A percentile compares a stretch with the other conserved stretches of the same genome.
Evolutionary conservation across 2,113 vertebrate species (phyloP).

Genomic region (Nibea albiflora): DNA sequence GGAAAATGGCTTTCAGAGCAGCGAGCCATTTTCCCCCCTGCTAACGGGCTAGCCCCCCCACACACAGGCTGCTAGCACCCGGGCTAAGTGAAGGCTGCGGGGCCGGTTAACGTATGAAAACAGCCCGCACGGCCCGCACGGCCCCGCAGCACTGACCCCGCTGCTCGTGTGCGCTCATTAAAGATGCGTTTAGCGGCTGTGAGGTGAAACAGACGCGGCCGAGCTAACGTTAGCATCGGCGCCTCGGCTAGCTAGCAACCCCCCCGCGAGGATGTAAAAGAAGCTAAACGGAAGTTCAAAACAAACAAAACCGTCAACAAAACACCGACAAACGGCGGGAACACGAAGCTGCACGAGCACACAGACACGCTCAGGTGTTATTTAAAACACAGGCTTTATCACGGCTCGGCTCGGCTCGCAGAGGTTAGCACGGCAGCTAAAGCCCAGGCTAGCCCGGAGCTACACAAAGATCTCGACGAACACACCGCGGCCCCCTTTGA

Average conservation of each 20-base stretch:
- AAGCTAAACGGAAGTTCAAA: constrained; percentile 41
- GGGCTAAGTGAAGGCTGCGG: too few species aligned
- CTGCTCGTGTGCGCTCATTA: too few species aligned
- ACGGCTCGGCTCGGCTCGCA: background rate
- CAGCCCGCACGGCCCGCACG: background rate
- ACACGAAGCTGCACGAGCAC: background rate
- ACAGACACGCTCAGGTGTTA: fast-evolving
- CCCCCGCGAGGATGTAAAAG: constrained; percentile 65
- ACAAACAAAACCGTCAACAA: constrained; percentile 30
- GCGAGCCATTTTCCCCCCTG: constrained; percentile 71
- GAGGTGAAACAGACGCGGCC: constrained; percentile 21
- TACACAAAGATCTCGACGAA: constrained; percentile 85
- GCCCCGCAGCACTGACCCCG: too few species aligned
- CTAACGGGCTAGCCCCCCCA: constrained; percentile 57
- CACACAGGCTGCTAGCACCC: background rate
- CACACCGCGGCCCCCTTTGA: constrained; percentile 73
- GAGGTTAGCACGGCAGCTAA: constrained; percentile 61
- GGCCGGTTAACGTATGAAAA: too few species aligned
- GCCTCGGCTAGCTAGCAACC: constrained; percentile 63
- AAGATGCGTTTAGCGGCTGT: background rate
- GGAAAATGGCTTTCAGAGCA: constrained; percentile 76
- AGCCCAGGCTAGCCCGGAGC: constrained; percentile 73
- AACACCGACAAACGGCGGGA: background rate
- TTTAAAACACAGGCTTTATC: too few species aligned
- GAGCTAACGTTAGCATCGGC: constrained; percentile 57